A percentile compares a stretch with the other conserved stretches of the same genome.
Evolutionary conservation across 2,888 invertebrate genomes (phyloP).

Genomic region (Platycnemis pennipes): DNA sequence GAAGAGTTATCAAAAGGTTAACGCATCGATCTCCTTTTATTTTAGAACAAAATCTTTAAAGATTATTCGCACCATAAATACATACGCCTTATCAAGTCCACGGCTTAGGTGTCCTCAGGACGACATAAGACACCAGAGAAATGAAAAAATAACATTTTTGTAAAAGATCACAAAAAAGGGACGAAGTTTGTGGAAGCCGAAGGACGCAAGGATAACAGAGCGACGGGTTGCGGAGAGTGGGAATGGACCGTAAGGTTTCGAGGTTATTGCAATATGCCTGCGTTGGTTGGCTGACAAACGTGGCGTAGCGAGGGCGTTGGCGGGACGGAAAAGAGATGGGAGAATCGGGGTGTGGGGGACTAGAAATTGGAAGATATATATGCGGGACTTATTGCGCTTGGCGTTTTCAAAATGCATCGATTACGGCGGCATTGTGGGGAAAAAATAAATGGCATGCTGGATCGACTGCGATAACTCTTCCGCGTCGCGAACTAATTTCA

Average conservation of each 20-base stretch:
- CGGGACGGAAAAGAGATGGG: background rate
- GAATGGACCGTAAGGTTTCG: conserved; percentile 3
- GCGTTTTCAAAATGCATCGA: conserved; percentile 1
- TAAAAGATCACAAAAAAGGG: background rate
- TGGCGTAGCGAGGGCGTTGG: background rate
- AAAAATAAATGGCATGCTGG: background rate
- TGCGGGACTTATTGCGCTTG: background rate
- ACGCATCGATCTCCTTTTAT: no score
- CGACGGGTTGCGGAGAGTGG: background rate
- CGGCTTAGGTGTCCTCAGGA: background rate
- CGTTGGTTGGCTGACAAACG: conserved; percentile 33
- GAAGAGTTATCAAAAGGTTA: no score
- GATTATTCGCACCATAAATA: conserved; percentile 32
- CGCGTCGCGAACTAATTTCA: background rate
- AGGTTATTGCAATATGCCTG: background rate
- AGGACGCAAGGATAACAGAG: background rate
- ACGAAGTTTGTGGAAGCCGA: background rate
- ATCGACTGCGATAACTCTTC: background rate
- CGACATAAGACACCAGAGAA: conserved; percentile 16
- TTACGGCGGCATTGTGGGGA: background rate
- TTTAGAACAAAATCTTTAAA: no score
- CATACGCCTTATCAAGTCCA: background rate
- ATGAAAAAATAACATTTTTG: background rate
- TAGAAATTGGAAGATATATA: conserved; percentile 9
- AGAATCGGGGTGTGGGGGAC: background rate